A percentile compares a stretch with the other conserved stretches of the same genome.
Evolutionary conservation across 35 echinoderm and acorn worm species (phyloP).

Genomic region (Stichopus chloronotus): DNA sequence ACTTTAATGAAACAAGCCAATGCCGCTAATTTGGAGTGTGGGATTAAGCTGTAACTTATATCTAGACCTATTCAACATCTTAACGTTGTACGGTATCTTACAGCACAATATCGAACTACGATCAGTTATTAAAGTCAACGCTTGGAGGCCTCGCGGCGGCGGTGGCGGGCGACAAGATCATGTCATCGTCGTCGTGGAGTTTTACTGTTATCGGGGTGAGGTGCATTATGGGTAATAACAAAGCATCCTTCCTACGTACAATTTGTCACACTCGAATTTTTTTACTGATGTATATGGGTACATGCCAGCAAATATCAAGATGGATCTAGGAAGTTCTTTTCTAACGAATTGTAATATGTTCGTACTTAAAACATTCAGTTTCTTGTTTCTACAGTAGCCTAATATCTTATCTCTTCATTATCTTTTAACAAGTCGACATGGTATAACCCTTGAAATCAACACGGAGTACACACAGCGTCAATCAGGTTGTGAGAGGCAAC

Average conservation of each 20-base stretch:
- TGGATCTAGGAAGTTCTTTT: too few species aligned
- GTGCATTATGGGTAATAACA: constrained; percentile 41
- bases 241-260: not conserved
- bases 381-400: too few species aligned
- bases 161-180: not conserved
- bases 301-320: too few species aligned
- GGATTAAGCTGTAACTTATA: constrained; percentile 40
- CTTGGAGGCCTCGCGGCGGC: constrained; percentile 5
- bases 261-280: too few species aligned
- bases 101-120: constrained; percentile 45
- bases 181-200: constrained; percentile 21
- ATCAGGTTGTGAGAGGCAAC: too few species aligned
- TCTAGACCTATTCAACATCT: not conserved
- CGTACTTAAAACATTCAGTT: too few species aligned
- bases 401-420: too few species aligned
- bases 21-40: constrained; percentile 49
- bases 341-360: too few species aligned
- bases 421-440: too few species aligned
- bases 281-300: too few species aligned
- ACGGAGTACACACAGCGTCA: too few species aligned
- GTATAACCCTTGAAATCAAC: too few species aligned
- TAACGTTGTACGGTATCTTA: constrained; percentile 15
- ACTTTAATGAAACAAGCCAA: constrained; percentile 48
- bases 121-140: constrained; percentile 32
- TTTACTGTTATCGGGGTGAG: constrained; percentile 20